Evolutionary conservation across 2,888 invertebrate genomes (phyloP).

Genomic region (Leptopterna dolabrata): DNA sequence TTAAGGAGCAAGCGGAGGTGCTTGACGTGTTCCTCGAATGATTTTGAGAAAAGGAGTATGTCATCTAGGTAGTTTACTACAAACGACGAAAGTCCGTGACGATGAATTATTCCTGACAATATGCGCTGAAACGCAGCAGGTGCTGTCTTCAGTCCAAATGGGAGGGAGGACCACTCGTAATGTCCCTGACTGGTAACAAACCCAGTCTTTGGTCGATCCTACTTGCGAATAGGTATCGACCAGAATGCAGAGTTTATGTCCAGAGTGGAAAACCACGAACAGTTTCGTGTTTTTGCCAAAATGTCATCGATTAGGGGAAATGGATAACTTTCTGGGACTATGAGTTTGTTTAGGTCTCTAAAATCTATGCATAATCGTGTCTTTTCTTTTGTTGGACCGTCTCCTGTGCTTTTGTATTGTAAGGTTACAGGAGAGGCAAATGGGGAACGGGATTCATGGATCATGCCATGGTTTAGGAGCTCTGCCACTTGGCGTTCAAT

Average conservation of each 20-base stretch:
- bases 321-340: conserved; percentile 46
- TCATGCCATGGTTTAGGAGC: conserved; percentile 37
- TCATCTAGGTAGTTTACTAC: neutral
- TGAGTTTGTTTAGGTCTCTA: too few relatives aligned
- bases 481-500: conserved; percentile 44
- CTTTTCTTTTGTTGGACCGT: neutral
- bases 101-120: neutral
- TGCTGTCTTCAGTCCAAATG: conserved; percentile 13
- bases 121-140: conserved; percentile 8
- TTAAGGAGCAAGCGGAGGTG: too few relatives aligned
- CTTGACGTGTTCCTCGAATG: neutral
- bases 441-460: conserved; percentile 51
- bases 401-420: conserved; percentile 47
- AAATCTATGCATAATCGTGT: conserved; percentile 46
- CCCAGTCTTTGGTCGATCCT: conserved; percentile 7
- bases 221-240: neutral
- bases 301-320: conserved; percentile 51
- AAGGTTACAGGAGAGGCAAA: conserved; percentile 53
- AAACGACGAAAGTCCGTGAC: neutral
- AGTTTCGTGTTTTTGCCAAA: conserved; percentile 18
- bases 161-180: conserved; percentile 13
- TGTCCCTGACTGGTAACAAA: conserved; percentile 43
- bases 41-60: conserved; percentile 3
- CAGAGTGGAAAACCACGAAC: conserved; percentile 31
- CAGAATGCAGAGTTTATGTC: conserved; percentile 48